Base-by-base conservation (phyloP, 2,888 invertebrate species). In the Iselma pallidipennis region DNA sequence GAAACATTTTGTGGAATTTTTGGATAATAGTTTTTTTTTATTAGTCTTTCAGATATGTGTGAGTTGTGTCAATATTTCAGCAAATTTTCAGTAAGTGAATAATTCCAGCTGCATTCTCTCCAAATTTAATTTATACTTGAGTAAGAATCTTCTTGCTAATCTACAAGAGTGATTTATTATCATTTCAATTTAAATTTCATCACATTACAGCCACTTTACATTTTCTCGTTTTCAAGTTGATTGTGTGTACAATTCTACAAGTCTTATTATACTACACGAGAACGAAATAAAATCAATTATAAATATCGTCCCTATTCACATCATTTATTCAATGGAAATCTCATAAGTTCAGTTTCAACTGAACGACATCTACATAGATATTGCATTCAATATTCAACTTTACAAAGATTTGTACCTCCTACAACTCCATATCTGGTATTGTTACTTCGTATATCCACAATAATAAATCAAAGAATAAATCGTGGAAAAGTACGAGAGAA, bases 81-180 rank as follows among this genome's bases (percentile, higher is more conserved):
- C 26, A 49, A 14, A 12, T 25, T 49, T 26, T 25, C 49, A n/a
- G 7, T 9, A 2, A 16, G 14, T 6, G 48, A 45, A 45, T 45
- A 45, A 45, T 16, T 45, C n/a, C 48, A 49, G 14, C 4, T 49
- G 26, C 21, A 25, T 25, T 25, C 49, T 25, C 26, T 28, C 6
- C 25, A 49, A 28, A 49, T 25, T 49, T 12, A 19, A 25, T 49
- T 49, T 25, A 28, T 26, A 10, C 25, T 49, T 14, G 21, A 28
- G 49, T 1, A 28, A 16, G 26, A 6, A 49, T 49, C 25, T 10
- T 1, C 49, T n/a, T 2, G 49, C n/a, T 25, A 49, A 49, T 19
- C 49, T 49, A 49, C 21, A 49, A 26, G 12, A 49, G 49, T 49
- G 49, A 49, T 49, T 49, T 49, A 49, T 49, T 25, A 49, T 49